Evolutionary conservation across 2,888 invertebrate genomes (phyloP).

Genomic region (Blomia tropicalis): DNA sequence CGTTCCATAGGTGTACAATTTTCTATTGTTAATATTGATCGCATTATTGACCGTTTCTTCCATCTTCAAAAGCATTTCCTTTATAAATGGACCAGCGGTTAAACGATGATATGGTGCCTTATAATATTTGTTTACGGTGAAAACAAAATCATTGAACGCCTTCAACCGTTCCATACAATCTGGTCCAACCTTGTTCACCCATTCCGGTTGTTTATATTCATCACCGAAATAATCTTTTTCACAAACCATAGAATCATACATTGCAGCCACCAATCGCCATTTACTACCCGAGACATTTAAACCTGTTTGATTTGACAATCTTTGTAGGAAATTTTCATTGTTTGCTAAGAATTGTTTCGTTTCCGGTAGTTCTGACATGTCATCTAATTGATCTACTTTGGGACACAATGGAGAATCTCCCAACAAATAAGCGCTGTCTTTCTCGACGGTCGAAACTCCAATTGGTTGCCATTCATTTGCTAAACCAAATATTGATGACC

Average conservation of each 20-base stretch:
- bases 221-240: slow-evolving; percentile 7
- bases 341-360: background rate
- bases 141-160: background rate
- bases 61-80: background rate
- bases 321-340: slow-evolving; percentile 14
- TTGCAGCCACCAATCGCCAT: background rate
- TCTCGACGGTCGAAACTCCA: slow-evolving; percentile 11
- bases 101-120: background rate
- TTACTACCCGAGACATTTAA: background rate
- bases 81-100: background rate
- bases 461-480: slow-evolving; percentile 21
- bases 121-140: background rate
- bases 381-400: background rate
- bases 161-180: slow-evolving; percentile 12
- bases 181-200: slow-evolving; percentile 15
- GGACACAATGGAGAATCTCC: background rate
- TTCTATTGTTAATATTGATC: background rate
- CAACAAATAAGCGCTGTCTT: background rate
- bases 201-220: slow-evolving; percentile 1
- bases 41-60: background rate
- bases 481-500: background rate
- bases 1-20: slow-evolving; percentile 14
- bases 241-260: background rate
- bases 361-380: background rate
- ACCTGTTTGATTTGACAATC: background rate